phyloP scores from a whole-genome alignment of 2,888 invertebrate species.

The Chrysotoxum bicinctum region DNA sequence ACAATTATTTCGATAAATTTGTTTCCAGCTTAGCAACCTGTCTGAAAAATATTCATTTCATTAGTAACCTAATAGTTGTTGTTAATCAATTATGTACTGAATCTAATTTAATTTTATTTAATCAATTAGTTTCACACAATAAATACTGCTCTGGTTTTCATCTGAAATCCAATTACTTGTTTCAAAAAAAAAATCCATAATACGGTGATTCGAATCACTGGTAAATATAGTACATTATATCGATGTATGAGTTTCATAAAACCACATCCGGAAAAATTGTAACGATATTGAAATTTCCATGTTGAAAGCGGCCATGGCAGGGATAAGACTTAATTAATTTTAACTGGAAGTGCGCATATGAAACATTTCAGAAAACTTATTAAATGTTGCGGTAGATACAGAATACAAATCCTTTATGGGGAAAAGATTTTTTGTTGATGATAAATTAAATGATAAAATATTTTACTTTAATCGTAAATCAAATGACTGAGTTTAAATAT shows the following conservation, averaged over 20 bases:
- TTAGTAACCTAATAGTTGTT: neutral
- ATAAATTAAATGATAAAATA: neutral
- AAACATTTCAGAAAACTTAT: neutral
- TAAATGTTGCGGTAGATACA: neutral
- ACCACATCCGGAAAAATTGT: neutral
- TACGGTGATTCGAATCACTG: too few species aligned
- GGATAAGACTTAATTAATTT: neutral
- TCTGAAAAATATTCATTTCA: neutral
- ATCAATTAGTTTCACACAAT: constrained; percentile 31
- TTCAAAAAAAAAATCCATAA: constrained; percentile 16
- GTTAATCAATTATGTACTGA: constrained; percentile 3
- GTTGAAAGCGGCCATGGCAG: too few species aligned
- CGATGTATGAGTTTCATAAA: neutral
- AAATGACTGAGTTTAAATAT: neutral
- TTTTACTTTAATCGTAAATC: neutral
- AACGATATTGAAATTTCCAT: neutral
- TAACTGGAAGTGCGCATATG: neutral
- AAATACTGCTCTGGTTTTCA: neutral
- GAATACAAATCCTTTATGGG: neutral
- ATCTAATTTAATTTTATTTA: constrained; percentile 29
- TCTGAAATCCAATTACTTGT: constrained; percentile 40
- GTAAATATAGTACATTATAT: too few species aligned
- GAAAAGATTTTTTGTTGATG: neutral
- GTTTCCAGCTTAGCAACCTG: neutral
- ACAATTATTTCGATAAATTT: neutral